Evolutionary conservation across 2,113 vertebrate species (phyloP).

Genomic region (Ginglymostoma cirratum): DNA sequence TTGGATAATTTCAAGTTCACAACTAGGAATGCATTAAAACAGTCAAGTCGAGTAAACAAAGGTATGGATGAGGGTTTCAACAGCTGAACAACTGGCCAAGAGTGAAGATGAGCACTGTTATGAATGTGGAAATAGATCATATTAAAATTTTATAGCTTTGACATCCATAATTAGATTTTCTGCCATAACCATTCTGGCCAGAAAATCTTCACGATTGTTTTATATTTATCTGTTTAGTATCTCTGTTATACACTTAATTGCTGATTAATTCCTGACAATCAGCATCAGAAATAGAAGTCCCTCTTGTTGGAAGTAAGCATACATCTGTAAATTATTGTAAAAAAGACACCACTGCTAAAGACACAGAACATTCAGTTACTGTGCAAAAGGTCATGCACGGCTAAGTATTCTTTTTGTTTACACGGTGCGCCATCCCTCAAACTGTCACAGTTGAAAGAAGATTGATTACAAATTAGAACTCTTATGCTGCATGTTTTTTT

Average conservation of each 20-base stretch:
- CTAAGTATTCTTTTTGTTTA: neutral
- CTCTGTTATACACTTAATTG: neutral
- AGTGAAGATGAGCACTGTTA: no score
- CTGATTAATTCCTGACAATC: neutral
- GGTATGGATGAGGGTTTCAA: no score
- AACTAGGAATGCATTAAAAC: no score
- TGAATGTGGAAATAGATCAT: no score
- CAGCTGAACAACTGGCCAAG: no score
- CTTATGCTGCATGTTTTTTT: neutral
- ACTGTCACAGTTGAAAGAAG: neutral
- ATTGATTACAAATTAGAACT: neutral
- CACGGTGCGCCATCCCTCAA: neutral
- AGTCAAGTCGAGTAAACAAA: no score
- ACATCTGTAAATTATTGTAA: neutral
- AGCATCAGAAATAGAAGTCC: neutral
- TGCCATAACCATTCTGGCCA: neutral
- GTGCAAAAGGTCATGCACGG: neutral
- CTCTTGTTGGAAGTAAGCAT: neutral
- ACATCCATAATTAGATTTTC: neutral
- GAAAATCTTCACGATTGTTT: neutral
- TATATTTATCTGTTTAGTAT: neutral
- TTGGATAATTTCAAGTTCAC: no score
- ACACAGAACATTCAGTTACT: neutral
- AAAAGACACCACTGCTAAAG: neutral
- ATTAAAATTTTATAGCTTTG: neutral